Evolutionary conservation across 2,888 invertebrate genomes (phyloP).

Genomic region (Sinohyriopsis cumingii): DNA sequence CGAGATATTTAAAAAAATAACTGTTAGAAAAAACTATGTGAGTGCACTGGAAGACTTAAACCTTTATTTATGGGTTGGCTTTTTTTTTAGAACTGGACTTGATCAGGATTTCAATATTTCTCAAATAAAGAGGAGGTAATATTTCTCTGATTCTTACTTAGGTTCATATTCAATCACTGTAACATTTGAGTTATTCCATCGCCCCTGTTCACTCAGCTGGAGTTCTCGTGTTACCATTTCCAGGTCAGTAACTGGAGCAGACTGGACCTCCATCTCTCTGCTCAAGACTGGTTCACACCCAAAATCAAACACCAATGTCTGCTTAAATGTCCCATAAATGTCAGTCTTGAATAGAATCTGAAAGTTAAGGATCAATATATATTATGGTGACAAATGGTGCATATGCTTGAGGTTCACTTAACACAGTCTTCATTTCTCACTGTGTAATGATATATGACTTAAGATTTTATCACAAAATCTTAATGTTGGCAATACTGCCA

Average conservation of each 20-base stretch:
- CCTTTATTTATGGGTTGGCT: too few species aligned
- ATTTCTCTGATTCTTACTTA: constrained; percentile 42
- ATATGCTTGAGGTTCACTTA: background rate
- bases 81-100: too few species aligned
- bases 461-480: too few species aligned
- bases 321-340: constrained; percentile 85
- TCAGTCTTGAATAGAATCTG: constrained; percentile 79
- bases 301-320: constrained; percentile 85
- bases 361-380: constrained; percentile 8
- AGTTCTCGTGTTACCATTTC: constrained; percentile 65
- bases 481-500: too few species aligned
- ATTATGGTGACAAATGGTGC: too few species aligned
- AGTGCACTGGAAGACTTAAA: background rate
- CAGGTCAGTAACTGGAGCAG: constrained; percentile 80
- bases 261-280: constrained; percentile 80
- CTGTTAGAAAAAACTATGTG: background rate
- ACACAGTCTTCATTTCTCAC: background rate
- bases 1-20: background rate
- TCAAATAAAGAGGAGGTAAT: too few species aligned
- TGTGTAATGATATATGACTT: background rate
- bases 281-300: constrained; percentile 75
- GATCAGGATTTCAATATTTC: too few species aligned
- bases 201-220: constrained; percentile 66
- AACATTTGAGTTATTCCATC: constrained; percentile 78
- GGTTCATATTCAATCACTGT: constrained; percentile 73